phyloP scores from a whole-genome alignment of 2,113 vertebrate genomes.

The Leptobrachium leishanense region DNA sequence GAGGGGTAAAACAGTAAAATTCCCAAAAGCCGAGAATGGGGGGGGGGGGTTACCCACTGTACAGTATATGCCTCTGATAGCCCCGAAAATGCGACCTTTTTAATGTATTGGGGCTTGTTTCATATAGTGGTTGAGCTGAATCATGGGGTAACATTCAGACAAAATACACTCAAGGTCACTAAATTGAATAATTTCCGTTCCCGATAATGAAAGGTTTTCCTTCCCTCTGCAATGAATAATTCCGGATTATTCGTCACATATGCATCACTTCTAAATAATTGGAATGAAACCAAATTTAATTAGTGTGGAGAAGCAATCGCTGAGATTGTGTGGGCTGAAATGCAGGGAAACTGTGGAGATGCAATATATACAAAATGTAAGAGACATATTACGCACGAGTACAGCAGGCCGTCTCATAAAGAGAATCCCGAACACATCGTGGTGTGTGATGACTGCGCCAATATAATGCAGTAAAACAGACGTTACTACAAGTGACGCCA shows the following conservation, averaged over 20 bases:
- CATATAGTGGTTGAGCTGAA: too few species aligned
- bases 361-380: constrained; percentile 6
- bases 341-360: not conserved
- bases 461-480: not conserved
- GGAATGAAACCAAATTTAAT: constrained; percentile 36
- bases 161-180: too few species aligned
- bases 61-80: too few species aligned
- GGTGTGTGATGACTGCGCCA: not conserved
- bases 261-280: not conserved
- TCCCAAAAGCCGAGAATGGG: too few species aligned
- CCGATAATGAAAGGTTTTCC: not conserved
- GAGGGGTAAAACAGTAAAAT: too few species aligned
- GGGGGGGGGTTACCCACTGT: too few species aligned
- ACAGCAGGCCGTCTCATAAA: constrained; percentile 29
- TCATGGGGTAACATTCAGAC: too few species aligned
- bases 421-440: not conserved
- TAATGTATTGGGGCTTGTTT: too few species aligned
- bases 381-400: constrained; percentile 6
- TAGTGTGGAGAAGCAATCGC: constrained; percentile 22
- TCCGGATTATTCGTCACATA: not conserved
- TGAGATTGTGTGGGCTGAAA: not conserved
- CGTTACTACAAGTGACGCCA: not conserved
- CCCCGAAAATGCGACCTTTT: too few species aligned
- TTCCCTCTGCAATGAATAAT: not conserved
- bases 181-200: not conserved